Percentiles rank a stretch among this genome's conserved stretches.
phyloP scores from a whole-genome alignment of 2,888 invertebrate genomes.

The Mythimna albipuncta region DNA sequence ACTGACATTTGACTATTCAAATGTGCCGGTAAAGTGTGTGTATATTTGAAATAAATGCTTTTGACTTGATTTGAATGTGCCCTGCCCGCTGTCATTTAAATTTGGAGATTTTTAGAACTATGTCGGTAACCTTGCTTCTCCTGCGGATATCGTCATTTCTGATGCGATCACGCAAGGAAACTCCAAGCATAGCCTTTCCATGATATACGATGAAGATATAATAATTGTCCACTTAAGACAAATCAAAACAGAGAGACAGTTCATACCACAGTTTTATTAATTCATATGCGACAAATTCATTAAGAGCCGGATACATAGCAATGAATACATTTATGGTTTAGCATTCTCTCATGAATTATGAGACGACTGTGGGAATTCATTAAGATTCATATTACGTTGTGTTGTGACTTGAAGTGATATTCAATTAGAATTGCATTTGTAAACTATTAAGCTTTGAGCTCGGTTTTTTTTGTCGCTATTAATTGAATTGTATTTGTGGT shows the following conservation, averaged over 20 bases:
- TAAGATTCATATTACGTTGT: slow-evolving; percentile 52
- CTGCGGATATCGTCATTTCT: no score
- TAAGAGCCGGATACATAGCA: slow-evolving; percentile 56
- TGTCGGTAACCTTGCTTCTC: no score
- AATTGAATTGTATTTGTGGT: slow-evolving; percentile 3
- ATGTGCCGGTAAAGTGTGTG: no score
- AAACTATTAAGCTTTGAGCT: neutral
- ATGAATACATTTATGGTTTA: slow-evolving; percentile 73
- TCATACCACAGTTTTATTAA: slow-evolving; percentile 9
- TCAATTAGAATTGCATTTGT: slow-evolving; percentile 8
- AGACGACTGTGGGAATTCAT: slow-evolving; percentile 62
- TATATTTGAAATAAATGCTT: no score
- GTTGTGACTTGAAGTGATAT: slow-evolving; percentile 29
- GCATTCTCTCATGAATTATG: slow-evolving; percentile 67
- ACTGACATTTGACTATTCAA: no score
- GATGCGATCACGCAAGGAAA: no score
- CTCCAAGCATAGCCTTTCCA: no score
- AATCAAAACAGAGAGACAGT: neutral
- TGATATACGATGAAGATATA: neutral
- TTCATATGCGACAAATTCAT: slow-evolving; percentile 57
- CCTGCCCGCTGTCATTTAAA: no score
- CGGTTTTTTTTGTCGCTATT: neutral
- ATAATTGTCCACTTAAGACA: neutral
- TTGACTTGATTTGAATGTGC: no score
- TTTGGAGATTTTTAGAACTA: no score